A percentile compares a stretch with the other conserved stretches of the same genome.
Conservation (phyloP, 2,113 vertebrate genomes). For the Numida meleagris region DNA sequence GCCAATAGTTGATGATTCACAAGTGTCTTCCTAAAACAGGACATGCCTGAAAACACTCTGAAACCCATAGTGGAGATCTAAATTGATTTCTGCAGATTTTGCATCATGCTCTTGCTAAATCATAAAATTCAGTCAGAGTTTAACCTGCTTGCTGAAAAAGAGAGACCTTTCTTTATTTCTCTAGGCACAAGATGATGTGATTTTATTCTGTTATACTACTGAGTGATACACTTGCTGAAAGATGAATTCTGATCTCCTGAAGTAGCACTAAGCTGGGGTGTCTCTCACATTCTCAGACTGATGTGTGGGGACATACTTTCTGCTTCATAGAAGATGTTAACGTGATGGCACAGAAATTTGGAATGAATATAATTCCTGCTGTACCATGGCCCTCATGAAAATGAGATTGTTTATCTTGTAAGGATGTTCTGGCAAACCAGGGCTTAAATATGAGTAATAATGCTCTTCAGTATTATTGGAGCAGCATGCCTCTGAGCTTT, state of each 20-base stretch:
- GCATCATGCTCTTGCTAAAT: not conserved
- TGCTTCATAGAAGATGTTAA: constrained; percentile 12
- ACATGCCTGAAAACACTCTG: not conserved
- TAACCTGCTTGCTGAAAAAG: not conserved
- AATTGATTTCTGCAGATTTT: constrained; percentile 30
- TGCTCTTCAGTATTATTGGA: not conserved
- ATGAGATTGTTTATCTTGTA: constrained; percentile 40
- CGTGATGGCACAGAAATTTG: not conserved
- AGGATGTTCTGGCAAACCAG: not conserved
- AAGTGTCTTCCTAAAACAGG: not conserved
- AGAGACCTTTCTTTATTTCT: not conserved
- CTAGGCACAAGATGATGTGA: not conserved
- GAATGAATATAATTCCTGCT: constrained; percentile 8
- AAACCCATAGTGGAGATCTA: not conserved
- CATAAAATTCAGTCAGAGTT: not conserved
- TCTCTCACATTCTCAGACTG: constrained; percentile 35
- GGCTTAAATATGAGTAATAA: constrained; percentile 47
- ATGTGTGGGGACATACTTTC: constrained; percentile 30
- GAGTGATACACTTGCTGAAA: constrained; percentile 18
- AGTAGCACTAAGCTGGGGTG: not conserved
- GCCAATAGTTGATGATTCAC: not conserved
- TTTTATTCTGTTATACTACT: constrained; percentile 19
- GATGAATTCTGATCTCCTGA: constrained; percentile 31
- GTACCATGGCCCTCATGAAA: not conserved
- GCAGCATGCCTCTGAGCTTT: not conserved